A percentile compares a stretch with the other conserved stretches of the same genome.
These are phyloP conservation scores for Archocentrus centrarchus DNA, from an alignment of 2,113 vertebrate species.

Conservation along the genomic window DNA sequence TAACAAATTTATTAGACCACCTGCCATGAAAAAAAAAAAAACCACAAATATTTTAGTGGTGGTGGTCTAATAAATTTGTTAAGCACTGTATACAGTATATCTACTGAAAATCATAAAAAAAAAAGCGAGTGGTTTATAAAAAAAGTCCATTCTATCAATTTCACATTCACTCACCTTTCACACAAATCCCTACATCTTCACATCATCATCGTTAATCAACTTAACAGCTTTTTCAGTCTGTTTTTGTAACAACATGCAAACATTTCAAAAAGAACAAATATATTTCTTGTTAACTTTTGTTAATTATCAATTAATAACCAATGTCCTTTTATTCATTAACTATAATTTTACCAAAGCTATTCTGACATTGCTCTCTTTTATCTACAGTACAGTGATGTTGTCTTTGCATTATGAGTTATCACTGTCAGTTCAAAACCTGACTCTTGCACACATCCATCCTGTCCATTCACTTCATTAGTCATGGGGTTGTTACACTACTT, in stretches of 20 bases:
- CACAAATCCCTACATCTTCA: neutral
- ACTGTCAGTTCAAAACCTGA: conserved; percentile 19
- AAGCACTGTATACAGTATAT: neutral
- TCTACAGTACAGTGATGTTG: neutral
- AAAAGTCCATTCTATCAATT: conserved; percentile 40
- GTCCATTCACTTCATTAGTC: conserved; percentile 74
- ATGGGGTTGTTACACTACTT: conserved; percentile 74
- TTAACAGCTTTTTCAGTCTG: conserved; percentile 17
- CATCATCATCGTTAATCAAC: neutral
- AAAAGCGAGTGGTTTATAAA: neutral
- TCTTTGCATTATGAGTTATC: conserved; percentile 1
- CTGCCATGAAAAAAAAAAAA: neutral
- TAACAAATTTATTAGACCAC: neutral
- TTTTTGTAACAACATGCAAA: neutral
- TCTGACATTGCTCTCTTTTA: neutral
- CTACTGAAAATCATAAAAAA: neutral
- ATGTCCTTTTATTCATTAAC: neutral
- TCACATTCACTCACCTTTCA: conserved; percentile 57
- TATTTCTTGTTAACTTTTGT: neutral
- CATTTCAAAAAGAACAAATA: neutral
- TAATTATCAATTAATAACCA: neutral
- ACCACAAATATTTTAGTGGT: no score
- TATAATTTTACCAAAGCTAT: neutral
- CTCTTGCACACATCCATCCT: conserved; percentile 61
- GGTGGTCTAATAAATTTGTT: neutral